These are phyloP conservation scores for Phainopepla nitens DNA, from an alignment of 2,113 vertebrate species.

Conservation along the genomic window DNA sequence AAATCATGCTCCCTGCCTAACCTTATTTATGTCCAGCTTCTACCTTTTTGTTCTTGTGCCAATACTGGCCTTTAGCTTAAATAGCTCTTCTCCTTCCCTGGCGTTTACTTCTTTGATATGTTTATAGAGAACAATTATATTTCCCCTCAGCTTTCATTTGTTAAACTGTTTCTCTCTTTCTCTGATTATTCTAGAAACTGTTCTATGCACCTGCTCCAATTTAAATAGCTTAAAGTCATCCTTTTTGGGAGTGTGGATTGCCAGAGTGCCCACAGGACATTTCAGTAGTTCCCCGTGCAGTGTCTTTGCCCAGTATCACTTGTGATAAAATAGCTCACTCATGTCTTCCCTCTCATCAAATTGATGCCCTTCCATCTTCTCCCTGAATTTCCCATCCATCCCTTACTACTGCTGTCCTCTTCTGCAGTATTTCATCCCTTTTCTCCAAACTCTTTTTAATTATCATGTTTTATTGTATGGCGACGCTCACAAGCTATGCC, in stretches of 20 bases:
- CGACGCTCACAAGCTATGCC: not conserved
- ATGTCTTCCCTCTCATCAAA: not conserved
- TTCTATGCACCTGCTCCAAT: not conserved
- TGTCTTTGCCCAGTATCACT: not conserved
- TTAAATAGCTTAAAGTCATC: not conserved
- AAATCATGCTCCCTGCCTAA: not conserved
- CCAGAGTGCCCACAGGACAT: not conserved
- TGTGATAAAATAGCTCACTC: not conserved
- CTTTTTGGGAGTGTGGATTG: not conserved
- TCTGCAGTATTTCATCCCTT: not conserved
- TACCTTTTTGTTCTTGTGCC: slow-evolving; percentile 27
- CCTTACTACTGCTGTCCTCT: not conserved
- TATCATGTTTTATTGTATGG: not conserved
- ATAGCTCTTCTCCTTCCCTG: not conserved
- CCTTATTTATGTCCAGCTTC: slow-evolving; percentile 31
- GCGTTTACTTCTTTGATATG: slow-evolving; percentile 6
- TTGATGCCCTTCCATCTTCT: not conserved
- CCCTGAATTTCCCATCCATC: not conserved
- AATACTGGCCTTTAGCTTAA: not conserved
- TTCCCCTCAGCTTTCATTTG: slow-evolving; percentile 24
- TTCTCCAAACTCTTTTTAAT: not conserved
- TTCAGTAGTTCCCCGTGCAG: accelerated
- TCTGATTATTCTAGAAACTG: not conserved
- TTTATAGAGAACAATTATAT: slow-evolving; percentile 45
- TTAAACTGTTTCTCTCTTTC: slow-evolving; percentile 13